Evolutionary conservation across 30 jellyfish, hydroid and myxozoan genomes (phyloP), one percentile per base, ranked within the genome.

Genomic region (Hydractinia echinata): DNA sequence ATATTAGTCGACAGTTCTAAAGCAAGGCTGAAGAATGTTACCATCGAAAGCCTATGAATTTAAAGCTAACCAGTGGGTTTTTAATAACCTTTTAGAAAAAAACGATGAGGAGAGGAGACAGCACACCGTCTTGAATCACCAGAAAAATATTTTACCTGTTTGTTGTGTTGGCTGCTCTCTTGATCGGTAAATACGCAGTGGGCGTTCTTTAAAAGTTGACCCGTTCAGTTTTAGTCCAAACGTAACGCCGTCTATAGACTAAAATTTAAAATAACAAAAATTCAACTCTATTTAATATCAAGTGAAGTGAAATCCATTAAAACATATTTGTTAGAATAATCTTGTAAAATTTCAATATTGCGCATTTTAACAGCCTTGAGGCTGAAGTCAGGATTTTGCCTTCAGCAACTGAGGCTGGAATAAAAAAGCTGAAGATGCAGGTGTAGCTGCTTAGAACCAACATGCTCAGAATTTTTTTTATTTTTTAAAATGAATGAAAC

Each of bases 241-340:
- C 85, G 60, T 77, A 10, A 77, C 85, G n/a, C 79, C 79, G 5
- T 77, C 85, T 4, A 44, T 0, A n/a, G 54, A 13, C 85, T 77
- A 61, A 9, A 53, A 51, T 15, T 51, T 15, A 4, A 30, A 53
- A 18, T 13, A 9, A 55, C 0, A 7, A 51, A 76, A n/a, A n/a
- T 21, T 8, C n/a, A 76, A 76, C 7, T 14, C 39, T 7, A 56
- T 39, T 8, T 5, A 10, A 7, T 77, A 16, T 0, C 15, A 53
- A 19, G 39, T 52, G 8, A 7, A 20, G 21, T 9, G 16, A 51
- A 51, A 77, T 10, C 13, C 4, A 9, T 4, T 15, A 55, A 49
- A 74, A 72, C 58, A 72, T 19, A 1, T 66, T 13, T 49, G 48
- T 8, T 8, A 66, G 48, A 30, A 30, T 0, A 30, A 30, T 30